Percentiles rank a stretch among this genome's conserved stretches.
Conservation (phyloP, 2,113 vertebrate genomes). For the Pogonocichla stellata region DNA sequence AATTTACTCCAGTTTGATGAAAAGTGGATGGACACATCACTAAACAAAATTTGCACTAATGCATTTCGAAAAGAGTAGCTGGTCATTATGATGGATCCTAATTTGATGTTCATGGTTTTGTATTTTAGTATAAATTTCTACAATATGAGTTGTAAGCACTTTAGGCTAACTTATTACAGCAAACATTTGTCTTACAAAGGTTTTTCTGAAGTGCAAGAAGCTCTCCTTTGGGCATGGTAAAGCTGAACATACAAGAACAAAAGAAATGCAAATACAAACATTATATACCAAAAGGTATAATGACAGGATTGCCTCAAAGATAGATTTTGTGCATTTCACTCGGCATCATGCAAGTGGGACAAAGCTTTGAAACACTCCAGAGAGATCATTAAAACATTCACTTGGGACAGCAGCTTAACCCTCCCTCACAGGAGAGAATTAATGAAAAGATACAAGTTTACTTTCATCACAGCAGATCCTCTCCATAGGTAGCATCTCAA, state of each 20-base stretch:
- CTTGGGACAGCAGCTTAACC: slow-evolving; percentile 56
- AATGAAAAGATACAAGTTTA: slow-evolving; percentile 41
- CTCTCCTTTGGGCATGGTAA: slow-evolving; percentile 25
- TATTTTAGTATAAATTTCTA: neutral
- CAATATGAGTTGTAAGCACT: neutral
- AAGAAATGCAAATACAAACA: slow-evolving; percentile 56
- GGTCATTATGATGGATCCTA: neutral
- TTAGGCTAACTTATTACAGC: neutral
- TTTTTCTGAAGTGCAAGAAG: slow-evolving; percentile 36
- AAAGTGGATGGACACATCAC: neutral
- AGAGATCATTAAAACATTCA: slow-evolving; percentile 64
- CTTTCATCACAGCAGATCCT: slow-evolving; percentile 45
- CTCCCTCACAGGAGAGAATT: neutral
- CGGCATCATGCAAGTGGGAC: slow-evolving; percentile 4
- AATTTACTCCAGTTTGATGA: neutral
- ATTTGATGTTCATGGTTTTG: neutral
- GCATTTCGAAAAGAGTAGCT: neutral
- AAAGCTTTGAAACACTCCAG: slow-evolving; percentile 53
- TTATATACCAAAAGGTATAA: slow-evolving; percentile 28
- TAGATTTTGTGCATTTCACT: neutral
- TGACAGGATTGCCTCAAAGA: slow-evolving; percentile 37
- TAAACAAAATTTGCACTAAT: neutral
- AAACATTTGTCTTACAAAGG: slow-evolving; percentile 4
- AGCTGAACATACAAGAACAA: slow-evolving; percentile 39
- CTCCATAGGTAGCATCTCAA: slow-evolving; percentile 21